A percentile compares a stretch with the other conserved stretches of the same genome.
phyloP scores from a whole-genome alignment of 2,888 invertebrate genomes.

The Chrysomela aeneicollis region DNA sequence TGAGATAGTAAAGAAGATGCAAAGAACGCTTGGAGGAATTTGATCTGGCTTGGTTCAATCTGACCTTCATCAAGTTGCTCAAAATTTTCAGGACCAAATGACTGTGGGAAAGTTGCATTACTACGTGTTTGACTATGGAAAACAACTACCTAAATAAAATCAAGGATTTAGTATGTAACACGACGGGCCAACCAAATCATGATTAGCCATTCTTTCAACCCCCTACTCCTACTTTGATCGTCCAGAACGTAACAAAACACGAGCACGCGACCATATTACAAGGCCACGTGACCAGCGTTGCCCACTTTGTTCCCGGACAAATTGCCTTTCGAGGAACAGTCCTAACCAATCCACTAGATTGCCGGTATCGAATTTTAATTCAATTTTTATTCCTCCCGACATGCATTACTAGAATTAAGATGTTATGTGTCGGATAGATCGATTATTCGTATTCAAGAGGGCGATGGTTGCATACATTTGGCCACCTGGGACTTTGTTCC shows the following conservation, averaged over 20 bases:
- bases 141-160: no score
- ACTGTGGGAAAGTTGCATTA: no score
- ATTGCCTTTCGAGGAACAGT: conserved; percentile 30
- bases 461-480: conserved; percentile 18
- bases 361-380: conserved; percentile 45
- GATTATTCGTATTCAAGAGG: conserved; percentile 18
- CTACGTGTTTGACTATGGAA: no score
- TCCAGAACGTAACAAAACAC: conserved; percentile 31
- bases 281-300: conserved; percentile 29
- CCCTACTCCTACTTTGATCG: conserved; percentile 21
- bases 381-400: conserved; percentile 42
- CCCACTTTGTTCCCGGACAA: conserved; percentile 37
- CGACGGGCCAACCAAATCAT: conserved; percentile 16
- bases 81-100: no score
- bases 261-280: conserved; percentile 37
- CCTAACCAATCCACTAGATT: conserved; percentile 37
- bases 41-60: no score
- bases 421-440: conserved; percentile 17
- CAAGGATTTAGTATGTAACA: neutral
- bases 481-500: conserved; percentile 29
- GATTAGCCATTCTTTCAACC: conserved; percentile 12
- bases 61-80: no score
- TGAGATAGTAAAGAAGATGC: no score
- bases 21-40: no score
- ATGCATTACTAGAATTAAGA: conserved; percentile 40